Evolutionary conservation across 2,113 vertebrate genomes (phyloP).

Genomic region (Pygathrix nemaeus): DNA sequence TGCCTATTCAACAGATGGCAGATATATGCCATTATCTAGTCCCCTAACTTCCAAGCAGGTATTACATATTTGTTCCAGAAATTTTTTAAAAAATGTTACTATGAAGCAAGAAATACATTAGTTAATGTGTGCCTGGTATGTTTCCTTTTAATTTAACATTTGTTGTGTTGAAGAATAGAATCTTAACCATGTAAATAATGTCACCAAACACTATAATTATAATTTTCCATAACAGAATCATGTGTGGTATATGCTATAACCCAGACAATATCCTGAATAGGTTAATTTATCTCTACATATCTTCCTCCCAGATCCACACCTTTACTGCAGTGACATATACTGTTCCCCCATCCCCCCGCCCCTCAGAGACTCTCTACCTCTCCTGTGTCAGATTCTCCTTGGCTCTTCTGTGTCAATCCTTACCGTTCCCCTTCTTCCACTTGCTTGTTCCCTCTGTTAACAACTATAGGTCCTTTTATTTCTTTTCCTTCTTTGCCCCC

Average conservation of each 20-base stretch:
- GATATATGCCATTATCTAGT: neutral
- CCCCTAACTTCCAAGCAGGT: neutral
- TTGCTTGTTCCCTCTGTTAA: neutral
- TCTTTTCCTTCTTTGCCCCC: neutral
- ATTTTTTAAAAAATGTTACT: neutral
- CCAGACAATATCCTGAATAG: neutral
- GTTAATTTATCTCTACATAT: neutral
- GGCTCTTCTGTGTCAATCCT: neutral
- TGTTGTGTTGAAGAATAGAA: neutral
- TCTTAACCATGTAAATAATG: conserved; percentile 11
- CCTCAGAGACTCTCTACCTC: neutral
- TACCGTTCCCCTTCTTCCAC: neutral
- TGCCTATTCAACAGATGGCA: neutral
- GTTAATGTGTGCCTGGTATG: neutral
- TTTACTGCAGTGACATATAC: neutral
- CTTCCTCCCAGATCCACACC: neutral
- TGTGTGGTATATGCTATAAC: neutral
- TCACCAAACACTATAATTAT: neutral
- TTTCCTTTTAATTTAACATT: conserved; percentile 17
- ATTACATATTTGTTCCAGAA: neutral
- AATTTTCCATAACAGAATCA: neutral
- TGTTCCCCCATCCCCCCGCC: neutral
- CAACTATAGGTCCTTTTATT: neutral
- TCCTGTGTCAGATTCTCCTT: neutral
- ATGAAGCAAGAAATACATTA: neutral